Evolutionary conservation across 2,797 vertebrate genomes (phyloP).

Genomic region (Malacoctenus gilli): DNA sequence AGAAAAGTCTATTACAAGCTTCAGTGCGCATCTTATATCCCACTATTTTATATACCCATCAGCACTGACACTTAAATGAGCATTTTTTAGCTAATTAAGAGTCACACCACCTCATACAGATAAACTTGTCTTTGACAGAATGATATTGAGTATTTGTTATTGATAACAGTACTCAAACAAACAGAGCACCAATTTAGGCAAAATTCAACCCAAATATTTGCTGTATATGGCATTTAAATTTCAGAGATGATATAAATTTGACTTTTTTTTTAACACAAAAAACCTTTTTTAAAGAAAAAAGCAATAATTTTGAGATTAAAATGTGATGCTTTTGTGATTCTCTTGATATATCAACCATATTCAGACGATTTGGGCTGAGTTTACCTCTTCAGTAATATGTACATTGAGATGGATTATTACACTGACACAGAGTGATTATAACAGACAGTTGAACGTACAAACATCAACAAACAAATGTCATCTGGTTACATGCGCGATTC

Average conservation of each 20-base stretch:
- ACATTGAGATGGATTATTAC: slow-evolving; percentile 67
- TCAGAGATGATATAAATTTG: slow-evolving; percentile 10
- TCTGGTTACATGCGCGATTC: slow-evolving; percentile 73
- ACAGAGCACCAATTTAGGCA: slow-evolving; percentile 45
- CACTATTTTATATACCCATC: slow-evolving; percentile 52
- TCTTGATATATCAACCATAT: not conserved
- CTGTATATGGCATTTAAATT: slow-evolving; percentile 6
- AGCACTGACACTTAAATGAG: slow-evolving; percentile 47
- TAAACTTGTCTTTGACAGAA: slow-evolving; percentile 42
- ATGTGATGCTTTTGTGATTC: too few relatives aligned
- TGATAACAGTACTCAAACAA: slow-evolving; percentile 31
- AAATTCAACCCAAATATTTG: slow-evolving; percentile 72
- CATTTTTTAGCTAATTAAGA: slow-evolving; percentile 33
- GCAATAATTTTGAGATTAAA: not conserved
- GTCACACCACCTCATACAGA: slow-evolving; percentile 33
- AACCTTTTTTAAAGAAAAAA: not conserved
- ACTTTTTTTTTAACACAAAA: slow-evolving; percentile 1
- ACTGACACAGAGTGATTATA: slow-evolving; percentile 63
- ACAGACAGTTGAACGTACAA: slow-evolving; percentile 70
- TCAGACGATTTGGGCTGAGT: slow-evolving; percentile 61
- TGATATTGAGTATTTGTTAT: too few relatives aligned
- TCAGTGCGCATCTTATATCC: slow-evolving; percentile 43
- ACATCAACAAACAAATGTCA: slow-evolving; percentile 72
- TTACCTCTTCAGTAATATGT: slow-evolving; percentile 54
- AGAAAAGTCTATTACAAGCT: slow-evolving; percentile 41